Base-by-base conservation (phyloP, 1,140 invertebrate species). In the Gonioctena quinquepunctata region DNA sequence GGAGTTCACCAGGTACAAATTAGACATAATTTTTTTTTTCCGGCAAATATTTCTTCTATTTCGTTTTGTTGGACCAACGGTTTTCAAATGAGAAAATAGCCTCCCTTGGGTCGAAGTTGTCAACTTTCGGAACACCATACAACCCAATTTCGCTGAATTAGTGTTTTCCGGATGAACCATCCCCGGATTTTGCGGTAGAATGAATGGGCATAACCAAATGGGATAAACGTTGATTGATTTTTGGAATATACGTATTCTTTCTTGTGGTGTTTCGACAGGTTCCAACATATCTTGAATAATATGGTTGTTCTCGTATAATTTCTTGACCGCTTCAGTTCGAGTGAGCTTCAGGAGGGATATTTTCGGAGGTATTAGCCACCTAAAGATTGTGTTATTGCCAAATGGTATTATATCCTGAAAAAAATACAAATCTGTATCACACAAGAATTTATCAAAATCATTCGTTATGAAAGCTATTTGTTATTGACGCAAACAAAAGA, bases 201-300 rank as follows among this genome's bases (percentile, higher is more conserved):
- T 89, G 79, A 94, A 93, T 0, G 94, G 93, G 82, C 94, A 95
- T 33, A 96, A 77, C 94, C 94, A 95, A 3, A 95, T 82, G 0
- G 94, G 94, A 81, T 94, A 95, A 22, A 95, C 88, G 83, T 92
- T 82, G 65, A 94, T 85, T 76, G 91, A 87, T 11, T 90, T 81
- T 78, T 94, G 86, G 77, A 95, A 92, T 22, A 88, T 80, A 16
- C 86, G 68, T 1, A 95, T 82, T n/a, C 90, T 85, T 2, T 89
- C 83, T 72, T 89, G 85, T 6, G 95, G 77, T 1, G 81, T 82
- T 13, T 85, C 83, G 18, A 93, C 83, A 0, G 93, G 94, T 2
- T 95, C 86, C 54, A 96, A 84, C 90, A 95, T 93, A 78, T 96
- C 94, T 80, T 95, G 93, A 59, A 94, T 89, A n/a, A 94, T 87